Conservation (phyloP, 2,888 invertebrate genomes). For the Idaea biselata region DNA sequence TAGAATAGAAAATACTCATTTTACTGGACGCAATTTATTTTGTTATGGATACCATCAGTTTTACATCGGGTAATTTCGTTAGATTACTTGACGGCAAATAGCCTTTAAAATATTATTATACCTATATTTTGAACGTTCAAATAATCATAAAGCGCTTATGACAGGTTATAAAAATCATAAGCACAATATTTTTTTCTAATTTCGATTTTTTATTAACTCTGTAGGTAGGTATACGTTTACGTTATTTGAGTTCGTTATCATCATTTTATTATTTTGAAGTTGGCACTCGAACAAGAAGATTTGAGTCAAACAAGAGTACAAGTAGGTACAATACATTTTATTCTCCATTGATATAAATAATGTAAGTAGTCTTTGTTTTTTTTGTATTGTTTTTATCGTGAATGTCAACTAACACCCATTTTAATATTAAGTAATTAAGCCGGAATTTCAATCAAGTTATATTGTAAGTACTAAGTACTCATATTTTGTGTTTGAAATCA, state of each 20-base stretch:
- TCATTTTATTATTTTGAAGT: no score
- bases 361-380: no score
- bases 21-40: constrained; percentile 38
- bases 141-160: constrained; percentile 74
- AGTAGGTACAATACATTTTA: no score
- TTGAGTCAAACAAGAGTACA: no score
- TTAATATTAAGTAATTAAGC: no score
- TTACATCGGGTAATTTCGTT: constrained; percentile 51
- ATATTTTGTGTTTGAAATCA: neutral
- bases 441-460: no score
- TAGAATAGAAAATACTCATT: constrained; percentile 20
- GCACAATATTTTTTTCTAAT: constrained; percentile 72
- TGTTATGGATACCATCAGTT: constrained; percentile 39
- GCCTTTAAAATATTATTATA: constrained; percentile 70
- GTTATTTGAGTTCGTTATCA: neutral
- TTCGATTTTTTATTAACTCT: constrained; percentile 29
- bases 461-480: no score
- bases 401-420: no score
- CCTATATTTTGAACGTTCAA: constrained; percentile 63
- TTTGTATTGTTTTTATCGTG: no score
- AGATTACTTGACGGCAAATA: constrained; percentile 59
- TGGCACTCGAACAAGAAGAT: no score
- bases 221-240: neutral
- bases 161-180: constrained; percentile 64
- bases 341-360: no score